Evolutionary conservation across 2,888 invertebrate genomes (phyloP).

Genomic region (Pachliopta kotzebuea): DNA sequence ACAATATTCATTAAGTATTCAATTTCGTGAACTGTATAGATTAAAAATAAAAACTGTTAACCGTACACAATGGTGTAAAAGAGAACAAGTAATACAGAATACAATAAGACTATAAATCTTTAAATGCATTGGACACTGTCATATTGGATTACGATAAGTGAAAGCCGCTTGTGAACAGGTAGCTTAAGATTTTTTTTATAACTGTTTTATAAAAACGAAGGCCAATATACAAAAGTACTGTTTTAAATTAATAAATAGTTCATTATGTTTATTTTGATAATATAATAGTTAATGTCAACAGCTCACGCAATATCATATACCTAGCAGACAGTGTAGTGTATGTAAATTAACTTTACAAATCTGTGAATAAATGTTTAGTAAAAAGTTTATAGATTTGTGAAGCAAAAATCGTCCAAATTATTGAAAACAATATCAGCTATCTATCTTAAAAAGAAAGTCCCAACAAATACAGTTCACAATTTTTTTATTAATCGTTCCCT

Average conservation of each 20-base stretch:
- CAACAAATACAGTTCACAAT: too few species aligned
- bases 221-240: neutral
- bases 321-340: too few species aligned
- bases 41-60: neutral
- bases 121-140: conserved; percentile 19
- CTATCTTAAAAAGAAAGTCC: too few species aligned
- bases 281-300: neutral
- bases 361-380: too few species aligned
- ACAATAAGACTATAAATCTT: conserved; percentile 28
- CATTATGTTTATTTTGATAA: neutral
- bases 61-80: conserved; percentile 8
- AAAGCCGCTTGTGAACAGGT: conserved; percentile 24
- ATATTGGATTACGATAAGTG: conserved; percentile 25
- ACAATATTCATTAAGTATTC: neutral
- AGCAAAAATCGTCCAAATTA: too few species aligned
- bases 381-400: too few species aligned
- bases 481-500: too few species aligned
- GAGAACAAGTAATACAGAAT: conserved; percentile 6
- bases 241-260: neutral
- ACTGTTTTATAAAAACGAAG: conserved; percentile 8
- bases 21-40: neutral
- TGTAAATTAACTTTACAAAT: too few species aligned
- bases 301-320: too few species aligned
- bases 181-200: conserved; percentile 14
- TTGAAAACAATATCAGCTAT: too few species aligned